Evolutionary conservation across 2,113 vertebrate species (phyloP).

Genomic region (Seriola aureovittata): DNA sequence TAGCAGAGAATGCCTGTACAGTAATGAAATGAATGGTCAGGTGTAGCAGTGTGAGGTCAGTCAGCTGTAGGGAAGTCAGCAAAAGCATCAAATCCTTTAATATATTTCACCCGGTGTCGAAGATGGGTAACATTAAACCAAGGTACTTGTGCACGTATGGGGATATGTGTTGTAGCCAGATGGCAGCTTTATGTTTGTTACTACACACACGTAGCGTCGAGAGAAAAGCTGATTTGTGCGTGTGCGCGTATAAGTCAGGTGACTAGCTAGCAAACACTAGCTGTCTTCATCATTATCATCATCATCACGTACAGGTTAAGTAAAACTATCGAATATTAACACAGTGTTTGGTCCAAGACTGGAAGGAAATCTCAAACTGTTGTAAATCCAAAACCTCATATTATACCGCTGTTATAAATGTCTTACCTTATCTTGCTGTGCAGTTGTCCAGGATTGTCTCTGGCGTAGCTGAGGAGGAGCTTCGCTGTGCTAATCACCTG

Average conservation of each 20-base stretch:
- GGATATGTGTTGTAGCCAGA: background rate
- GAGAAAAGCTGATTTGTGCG: constrained; percentile 66
- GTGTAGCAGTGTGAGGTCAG: background rate
- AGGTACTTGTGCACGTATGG: too few relatives aligned
- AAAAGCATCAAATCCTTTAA: background rate
- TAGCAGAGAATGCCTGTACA: background rate
- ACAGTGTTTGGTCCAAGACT: background rate
- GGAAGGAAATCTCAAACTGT: background rate
- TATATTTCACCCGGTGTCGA: background rate
- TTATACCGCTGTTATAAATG: too few relatives aligned
- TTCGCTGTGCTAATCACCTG: constrained; percentile 72
- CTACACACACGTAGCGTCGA: background rate
- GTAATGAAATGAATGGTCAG: constrained; percentile 29
- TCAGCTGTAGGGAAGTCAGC: constrained; percentile 20
- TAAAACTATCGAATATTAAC: background rate
- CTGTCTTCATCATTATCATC: constrained; percentile 4
- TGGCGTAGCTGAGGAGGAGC: constrained; percentile 53
- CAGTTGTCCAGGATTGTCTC: constrained; percentile 42
- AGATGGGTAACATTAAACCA: background rate
- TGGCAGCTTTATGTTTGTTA: background rate
- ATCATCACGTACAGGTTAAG: background rate
- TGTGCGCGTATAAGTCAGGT: constrained; percentile 54
- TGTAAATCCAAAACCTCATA: background rate
- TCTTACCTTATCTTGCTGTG: constrained; percentile 51
- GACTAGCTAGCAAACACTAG: constrained; percentile 61